Base-by-base conservation (phyloP, 2,797 vertebrate genomes). In the Malurus splendens region DNA sequence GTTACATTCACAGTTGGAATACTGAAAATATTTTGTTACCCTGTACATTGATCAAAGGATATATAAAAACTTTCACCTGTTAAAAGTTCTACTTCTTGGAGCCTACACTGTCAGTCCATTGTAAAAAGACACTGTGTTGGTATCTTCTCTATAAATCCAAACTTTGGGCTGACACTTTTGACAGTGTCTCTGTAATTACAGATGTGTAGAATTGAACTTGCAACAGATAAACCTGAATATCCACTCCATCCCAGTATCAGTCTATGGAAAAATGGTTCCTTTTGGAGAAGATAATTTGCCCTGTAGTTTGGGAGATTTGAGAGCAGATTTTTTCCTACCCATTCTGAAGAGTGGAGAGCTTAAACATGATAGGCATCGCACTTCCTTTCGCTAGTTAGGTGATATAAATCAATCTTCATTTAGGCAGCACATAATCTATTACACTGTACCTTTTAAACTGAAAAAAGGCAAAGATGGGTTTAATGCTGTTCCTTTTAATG, bases 201-300 rank as follows among this genome's bases (percentile, higher is more conserved):
- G 42, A 76, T 79, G 70, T 75, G 65, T 74, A 68, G 68, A 92
- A 60, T 1, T 84, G 72, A 92, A 94, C 60, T 89, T 71, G 42
- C 45, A 86, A 71, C 19, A 60, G 52, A 91, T 74, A 90, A 90
- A 87, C 93, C 70, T 75, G 64, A 94, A 82, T 50, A 56, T 71
- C 79, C 78, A 78, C 85, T 89, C 76, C 30, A 65, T 82, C 24
- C 51, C 47, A 64, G 44, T 45, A 56, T 74, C 59, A 75, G 61
- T 73, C 55, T 92, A 56, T 57, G 52, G 57, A 87, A 72, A 90
- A 93, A 59, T 67, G 14, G 73, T 87, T 79, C 23, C 56, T 93
- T 93, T 73, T 79, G n/a, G 64, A 87, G 83, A 55, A 70, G 78
- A 79, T 56, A 51, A 87, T 86, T 88, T 88, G 39, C 82, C 55